Base-by-base conservation (phyloP, 1,140 invertebrate species). In the Pantala flavescens region DNA sequence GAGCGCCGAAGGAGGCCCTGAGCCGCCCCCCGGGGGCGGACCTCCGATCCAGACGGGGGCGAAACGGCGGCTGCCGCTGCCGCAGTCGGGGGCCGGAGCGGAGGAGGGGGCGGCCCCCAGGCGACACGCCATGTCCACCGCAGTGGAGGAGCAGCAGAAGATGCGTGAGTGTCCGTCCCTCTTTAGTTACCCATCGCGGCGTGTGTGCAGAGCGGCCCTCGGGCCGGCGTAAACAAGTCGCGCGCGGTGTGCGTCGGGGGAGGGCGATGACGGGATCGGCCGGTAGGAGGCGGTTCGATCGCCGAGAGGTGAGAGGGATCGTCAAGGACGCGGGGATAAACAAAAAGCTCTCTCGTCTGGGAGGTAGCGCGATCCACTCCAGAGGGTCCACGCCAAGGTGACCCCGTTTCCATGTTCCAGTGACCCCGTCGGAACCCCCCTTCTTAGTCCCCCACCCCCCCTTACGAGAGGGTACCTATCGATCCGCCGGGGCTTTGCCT, bases 361-460 rank as follows among this genome's bases (percentile, higher is more conserved):
- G 28, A 36, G 28, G 28, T 36, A 36, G 28, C 28, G 28, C 28
- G 28, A 36, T 36, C 28, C 28, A 36, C 28, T 36, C 28, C 28
- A 9, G 28, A 36, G 28, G 28, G 28, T 63, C 49, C 49, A 3
- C 49, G 16, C 16, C 49, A 63, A 63, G 49, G 49, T 63, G 49
- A 63, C 49, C 49, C 49, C 49, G 49, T 63, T 63, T 63, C 49
- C 49, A 63, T 63, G 49, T 63, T 63, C 49, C n/a, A 63, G 49
- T 63, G 49, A 63, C 49, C 49, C 49, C 49, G n/a, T 21, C 49
- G 49, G 49, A 3, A 63, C 49, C 49, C 49, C 16, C 49, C 5
- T 14, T 14, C 5, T 1, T 5, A 3, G 1, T 12, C 49, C 49
- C 14, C 49, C n/a, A 63, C 2, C 49, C 49, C 49, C 49, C 3